Percentiles rank a stretch among this genome's conserved stretches.
These are phyloP conservation scores for Prionace glauca DNA, from an alignment of 2,797 vertebrate species.

Conservation along the genomic window DNA sequence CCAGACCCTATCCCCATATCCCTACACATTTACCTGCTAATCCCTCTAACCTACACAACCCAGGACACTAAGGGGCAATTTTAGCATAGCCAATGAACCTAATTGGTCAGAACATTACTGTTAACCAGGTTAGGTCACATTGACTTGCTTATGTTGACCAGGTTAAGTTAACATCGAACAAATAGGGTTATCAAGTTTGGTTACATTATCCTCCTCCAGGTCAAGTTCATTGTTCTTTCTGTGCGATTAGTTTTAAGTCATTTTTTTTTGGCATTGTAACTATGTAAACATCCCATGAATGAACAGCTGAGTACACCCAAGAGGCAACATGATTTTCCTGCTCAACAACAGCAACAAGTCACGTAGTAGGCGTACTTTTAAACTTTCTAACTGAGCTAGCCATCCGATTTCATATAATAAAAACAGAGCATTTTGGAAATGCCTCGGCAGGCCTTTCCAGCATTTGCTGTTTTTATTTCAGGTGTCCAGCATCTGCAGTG, in stretches of 20 bases:
- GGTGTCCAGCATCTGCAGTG: neutral
- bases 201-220: no score
- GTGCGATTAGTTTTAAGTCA: neutral
- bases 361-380: neutral
- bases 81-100: no score
- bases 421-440: neutral
- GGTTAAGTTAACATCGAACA: no score
- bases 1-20: no score
- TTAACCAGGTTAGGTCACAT: no score
- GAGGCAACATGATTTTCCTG: neutral
- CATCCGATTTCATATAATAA: neutral
- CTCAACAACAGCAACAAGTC: neutral
- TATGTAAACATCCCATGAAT: neutral
- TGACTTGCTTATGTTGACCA: no score
- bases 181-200: no score
- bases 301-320: slow-evolving; percentile 2
- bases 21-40: no score
- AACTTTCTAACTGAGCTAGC: neutral
- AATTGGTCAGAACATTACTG: no score
- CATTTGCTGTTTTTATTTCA: neutral
- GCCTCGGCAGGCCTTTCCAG: neutral
- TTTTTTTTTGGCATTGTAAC: neutral
- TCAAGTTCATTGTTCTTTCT: neutral
- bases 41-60: no score
- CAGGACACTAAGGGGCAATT: no score